phyloP scores from a whole-genome alignment of 2,113 vertebrate genomes.

The Boulengeromyrus knoepffleri region DNA sequence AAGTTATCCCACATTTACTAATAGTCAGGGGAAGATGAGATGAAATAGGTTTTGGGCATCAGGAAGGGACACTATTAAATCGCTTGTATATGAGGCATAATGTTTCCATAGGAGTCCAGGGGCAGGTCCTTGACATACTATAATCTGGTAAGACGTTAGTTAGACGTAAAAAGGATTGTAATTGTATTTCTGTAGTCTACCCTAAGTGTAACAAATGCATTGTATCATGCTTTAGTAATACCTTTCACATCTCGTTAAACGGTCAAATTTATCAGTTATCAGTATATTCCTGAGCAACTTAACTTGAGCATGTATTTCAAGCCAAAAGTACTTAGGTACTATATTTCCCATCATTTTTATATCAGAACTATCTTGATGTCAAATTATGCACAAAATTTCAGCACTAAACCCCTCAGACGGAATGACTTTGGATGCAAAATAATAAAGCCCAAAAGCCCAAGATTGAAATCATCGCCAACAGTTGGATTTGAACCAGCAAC shows the following conservation, averaged over 20 bases:
- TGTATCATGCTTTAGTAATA: not conserved
- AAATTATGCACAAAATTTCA: not conserved
- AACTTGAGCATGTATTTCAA: not conserved
- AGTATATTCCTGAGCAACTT: not conserved
- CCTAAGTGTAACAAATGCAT: not conserved
- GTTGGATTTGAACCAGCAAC: not conserved
- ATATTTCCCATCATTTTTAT: not conserved
- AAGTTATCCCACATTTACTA: not conserved
- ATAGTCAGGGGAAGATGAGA: not conserved
- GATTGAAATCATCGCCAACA: not conserved
- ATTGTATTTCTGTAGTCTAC: not conserved
- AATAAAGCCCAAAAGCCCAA: not conserved
- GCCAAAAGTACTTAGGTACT: not conserved
- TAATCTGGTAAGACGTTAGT: not conserved
- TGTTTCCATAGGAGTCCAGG: not conserved
- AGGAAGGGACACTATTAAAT: not conserved
- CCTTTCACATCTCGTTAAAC: not conserved
- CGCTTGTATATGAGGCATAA: not conserved
- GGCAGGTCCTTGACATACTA: not conserved
- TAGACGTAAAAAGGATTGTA: not conserved
- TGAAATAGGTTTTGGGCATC: not conserved
- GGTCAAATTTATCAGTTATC: not conserved
- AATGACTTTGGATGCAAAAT: not conserved
- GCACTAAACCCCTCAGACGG: not conserved
- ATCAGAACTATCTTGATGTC: not conserved